Evolutionary conservation across 1,140 invertebrate species (phyloP), one percentile per base, ranked within the genome.

Genomic region (Drosophila varians): DNA sequence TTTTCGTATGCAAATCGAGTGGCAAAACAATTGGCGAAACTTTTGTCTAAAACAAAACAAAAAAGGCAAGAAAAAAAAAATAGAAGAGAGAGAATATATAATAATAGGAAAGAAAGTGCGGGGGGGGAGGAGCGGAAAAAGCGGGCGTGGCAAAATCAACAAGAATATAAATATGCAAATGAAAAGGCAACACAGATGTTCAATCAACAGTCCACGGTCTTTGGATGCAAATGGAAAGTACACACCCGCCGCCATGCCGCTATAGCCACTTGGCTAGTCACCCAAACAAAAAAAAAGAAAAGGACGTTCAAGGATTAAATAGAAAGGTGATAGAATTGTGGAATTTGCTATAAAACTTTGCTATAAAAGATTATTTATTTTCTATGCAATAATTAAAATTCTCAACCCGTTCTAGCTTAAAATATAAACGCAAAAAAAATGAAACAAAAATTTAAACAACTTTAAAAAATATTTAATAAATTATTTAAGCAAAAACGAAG

Each of bases 131-230:
- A 11, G 18, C 16, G 58, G 48, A 58, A 56, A 9, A 4, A 36
- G 23, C 19, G 45, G 36, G 11, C 8, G 36, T 25, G 45, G 62
- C 16, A 53, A 52, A 66, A 66, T 51, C 62, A 73, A 77, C 74
- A 79, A 79, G 66, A 80, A 80, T 74, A 79, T 79, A 80, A 65
- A 79, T 71, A 79, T 79, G 77, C 77, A 79, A 79, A 79, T 79
- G 77, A 80, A 79, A 80, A 65, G 72, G 57, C 26, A 53, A 48
- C 68, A 55, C 77, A 79, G 76, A 74, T 80, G 77, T 60, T 71
- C 73, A 62, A 62, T 57, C 49, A 77, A 72, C 48, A 77, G 68
- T 71, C 21, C 21, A 21, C 21, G 21, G 21, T 2, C 21, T 49
- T 14, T 19, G 25, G 26, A 42, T 40, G 26, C 14, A 43, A 23